Evolutionary conservation across 2,888 invertebrate species (phyloP).

Genomic region (Protodeltote pygarga): DNA sequence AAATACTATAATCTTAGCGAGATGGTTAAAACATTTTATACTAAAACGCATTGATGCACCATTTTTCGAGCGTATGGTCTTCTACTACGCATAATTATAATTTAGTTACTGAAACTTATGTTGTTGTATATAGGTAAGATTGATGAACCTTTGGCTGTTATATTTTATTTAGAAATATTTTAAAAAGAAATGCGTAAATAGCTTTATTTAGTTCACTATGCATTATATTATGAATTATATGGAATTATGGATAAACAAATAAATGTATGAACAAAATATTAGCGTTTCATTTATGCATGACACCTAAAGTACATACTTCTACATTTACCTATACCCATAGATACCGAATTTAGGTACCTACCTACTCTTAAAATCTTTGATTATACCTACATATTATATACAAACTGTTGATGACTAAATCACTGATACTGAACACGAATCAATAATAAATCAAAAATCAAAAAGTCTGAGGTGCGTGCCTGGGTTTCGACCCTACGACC

Average conservation of each 20-base stretch:
- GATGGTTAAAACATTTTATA: too few relatives aligned
- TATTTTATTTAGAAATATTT: neutral
- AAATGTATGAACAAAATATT: conserved; percentile 10
- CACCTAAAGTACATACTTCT: neutral
- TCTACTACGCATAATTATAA: conserved; percentile 4
- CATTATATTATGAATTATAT: conserved; percentile 5
- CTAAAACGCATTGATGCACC: neutral
- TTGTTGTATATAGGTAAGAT: conserved; percentile 19
- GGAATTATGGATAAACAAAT: conserved; percentile 20
- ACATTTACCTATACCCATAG: neutral
- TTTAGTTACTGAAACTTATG: conserved; percentile 9
- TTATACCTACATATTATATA: too few relatives aligned
- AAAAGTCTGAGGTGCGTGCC: too few relatives aligned
- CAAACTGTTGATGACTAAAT: too few relatives aligned
- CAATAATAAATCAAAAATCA: too few relatives aligned
- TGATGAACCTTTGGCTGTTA: conserved; percentile 35
- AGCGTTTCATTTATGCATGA: conserved; percentile 11
- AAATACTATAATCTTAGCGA: too few relatives aligned
- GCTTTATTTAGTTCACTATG: conserved; percentile 5
- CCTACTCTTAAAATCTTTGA: too few relatives aligned
- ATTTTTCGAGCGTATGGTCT: conserved; percentile 5
- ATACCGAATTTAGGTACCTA: too few relatives aligned
- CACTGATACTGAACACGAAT: too few relatives aligned
- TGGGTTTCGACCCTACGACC: too few relatives aligned
- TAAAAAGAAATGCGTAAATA: neutral